Base-by-base conservation (phyloP, 2,888 invertebrate genomes). In the Autographa pulchrina region DNA sequence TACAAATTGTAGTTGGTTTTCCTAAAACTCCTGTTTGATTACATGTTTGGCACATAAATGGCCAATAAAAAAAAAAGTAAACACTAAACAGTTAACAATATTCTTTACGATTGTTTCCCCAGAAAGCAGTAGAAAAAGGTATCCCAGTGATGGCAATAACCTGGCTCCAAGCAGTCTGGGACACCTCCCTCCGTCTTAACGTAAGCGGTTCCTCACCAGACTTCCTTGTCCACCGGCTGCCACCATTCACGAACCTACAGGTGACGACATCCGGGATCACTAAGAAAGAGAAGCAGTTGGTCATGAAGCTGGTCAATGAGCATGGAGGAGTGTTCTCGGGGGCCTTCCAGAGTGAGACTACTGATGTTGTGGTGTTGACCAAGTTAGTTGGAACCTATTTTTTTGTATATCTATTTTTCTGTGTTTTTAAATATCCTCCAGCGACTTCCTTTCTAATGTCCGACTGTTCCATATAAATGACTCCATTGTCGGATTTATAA, bases 101-200 rank as follows among this genome's bases (percentile, higher is more conserved):
- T 11, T 38, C 38, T 38, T 38, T 38, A 38, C 9, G 11, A 8
- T 38, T 8, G 7, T 7, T 6, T 48, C 84, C 91, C 14, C 88
- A 98, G 97, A 97, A 97, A 91, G 98, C 98, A 18, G 96, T 96
- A 35, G 96, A 97, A 85, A 94, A 94, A 82, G 96, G 96, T 65
- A 96, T 98, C 71, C 97, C 97, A 41, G 96, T 99, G 13, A 97
- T 99, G 97, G 96, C 96, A 6, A 96, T 97, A 11, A 96, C 97
- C 18, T 99, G 99, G 99, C 96, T 99, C 0, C 95, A 97, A 48
- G 97, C 97, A 0, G 97, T 99, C 0, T 99, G 99, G 99, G 94
- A 97, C 16, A 94, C 96, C 2, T 98, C 98, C 66, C 94, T 97
- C 59, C 93, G 91, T 0, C 92, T 96, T 65, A 97, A 97, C 81